Base-by-base conservation (phyloP, 2,797 vertebrate species). In the Etheostoma perlongum region DNA sequence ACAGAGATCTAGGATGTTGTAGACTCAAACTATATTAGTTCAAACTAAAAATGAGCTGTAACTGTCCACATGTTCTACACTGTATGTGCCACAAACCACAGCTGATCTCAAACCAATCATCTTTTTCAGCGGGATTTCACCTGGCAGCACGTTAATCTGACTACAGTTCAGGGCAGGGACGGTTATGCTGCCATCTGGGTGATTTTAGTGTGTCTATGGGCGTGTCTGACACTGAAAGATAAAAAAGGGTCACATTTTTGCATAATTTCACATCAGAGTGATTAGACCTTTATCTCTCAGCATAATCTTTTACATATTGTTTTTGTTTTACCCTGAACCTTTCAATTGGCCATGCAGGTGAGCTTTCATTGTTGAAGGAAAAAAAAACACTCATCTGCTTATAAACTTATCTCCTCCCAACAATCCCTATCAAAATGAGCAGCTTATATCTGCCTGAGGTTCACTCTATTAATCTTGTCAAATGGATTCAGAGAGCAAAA, bases 401-500 rank as follows among this genome's bases (percentile, higher is more conserved):
- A 72, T 23, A 55, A 86, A 83, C 64, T 77, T 57, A 80, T 89
- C 82, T 86, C 81, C 59, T 84, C 70, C 51, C 58, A 55, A 53
- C 0, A 61, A 92, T 83, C 84, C 81, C 72, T 84, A 87, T 90
- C 71, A 68, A 90, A 90, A 90, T 84, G 92, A 93, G 89, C 91
- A 90, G 90, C 91, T 91, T 91, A 91, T 85, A 87, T 89, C 75
- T 78, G 79, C 85, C 87, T 87, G 79, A 89, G 83, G 78, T 92
- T 91, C 79, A 86, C 76, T 86, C 69, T 82, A 81, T 89, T 93
- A 92, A 92, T 93, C 91, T 91, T 91, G 89, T 93, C 89, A 92
- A 89, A 91, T 84, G 88, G 88, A 91, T 91, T 89, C 75, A 67
- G 72, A 74, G 81, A 76, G 78, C 65, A 84, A 81, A 57, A 85